Base-by-base conservation (phyloP, 1,140 invertebrate genomes). In the Penaeus chinensis region DNA sequence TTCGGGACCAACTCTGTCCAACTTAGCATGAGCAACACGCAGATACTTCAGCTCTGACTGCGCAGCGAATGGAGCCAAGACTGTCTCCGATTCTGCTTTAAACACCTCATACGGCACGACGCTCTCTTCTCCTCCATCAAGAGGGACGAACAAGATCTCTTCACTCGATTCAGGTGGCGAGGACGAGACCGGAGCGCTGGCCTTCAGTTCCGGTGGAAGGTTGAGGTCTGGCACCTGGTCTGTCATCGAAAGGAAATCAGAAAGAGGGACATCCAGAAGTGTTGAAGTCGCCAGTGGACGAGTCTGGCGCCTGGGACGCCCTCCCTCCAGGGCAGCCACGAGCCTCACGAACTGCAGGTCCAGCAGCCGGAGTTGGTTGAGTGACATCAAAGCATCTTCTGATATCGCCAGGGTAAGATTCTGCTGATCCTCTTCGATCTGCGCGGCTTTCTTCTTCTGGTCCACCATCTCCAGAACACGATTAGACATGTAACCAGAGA, bases 301-400 rank as follows among this genome's bases (percentile, higher is more conserved):
- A 18, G 61, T 77, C 60, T 86, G 74, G 27, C 89, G 63, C 27
- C 89, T 37, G n/a, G 77, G 65, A 2, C 89, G 69, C 22, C 84
- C 79, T 24, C 80, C 80, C 22, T 87, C 84, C 63, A 86, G 18
- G 10, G 61, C 81, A 8, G 84, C 89, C 24, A 89, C 89, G 16
- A 89, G 82, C 24, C 89, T 82, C 27, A 89, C 89, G 24, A 71
- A 89, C 63, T 89, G 89, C 20, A 89, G 47, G 63, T 89, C 89
- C n/a, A 89, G 81, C 24, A 89, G 74, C 81, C 87, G 84, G 13
- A 89, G 81, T 18, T 74, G 32, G 7, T 60, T 71, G 11, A 89
- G 89, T 2, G 89, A 76, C 8, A 65, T 76, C 60, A 89, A 37
- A 10, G 89, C 89, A 22, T 89, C 89, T 42, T 87, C 84, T 37